Evolutionary conservation across 2,888 invertebrate genomes (phyloP).

Genomic region (Temnothorax unifasciatus): DNA sequence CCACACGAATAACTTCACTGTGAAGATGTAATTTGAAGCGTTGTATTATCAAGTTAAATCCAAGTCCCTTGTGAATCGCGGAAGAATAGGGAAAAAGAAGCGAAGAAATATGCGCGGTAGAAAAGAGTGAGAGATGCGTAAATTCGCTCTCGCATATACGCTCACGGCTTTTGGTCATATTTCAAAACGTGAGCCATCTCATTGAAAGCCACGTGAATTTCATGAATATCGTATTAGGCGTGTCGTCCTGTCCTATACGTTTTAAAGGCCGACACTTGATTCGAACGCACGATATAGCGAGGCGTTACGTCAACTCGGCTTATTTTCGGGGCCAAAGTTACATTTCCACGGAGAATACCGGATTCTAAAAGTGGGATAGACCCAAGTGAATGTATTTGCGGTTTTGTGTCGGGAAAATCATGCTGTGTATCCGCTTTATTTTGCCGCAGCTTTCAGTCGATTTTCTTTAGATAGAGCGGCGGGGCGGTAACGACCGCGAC

Average conservation of each 20-base stretch:
- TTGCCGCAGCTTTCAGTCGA: constrained; percentile 32
- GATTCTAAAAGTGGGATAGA: neutral
- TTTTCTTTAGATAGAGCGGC: constrained; percentile 20
- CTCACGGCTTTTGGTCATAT: constrained; percentile 14
- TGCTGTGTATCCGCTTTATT: constrained; percentile 39
- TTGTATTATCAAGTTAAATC: constrained; percentile 3
- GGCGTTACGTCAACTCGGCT: constrained; percentile 59
- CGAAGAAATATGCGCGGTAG: neutral
- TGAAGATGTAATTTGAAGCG: neutral
- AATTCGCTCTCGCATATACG: neutral
- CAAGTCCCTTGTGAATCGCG: neutral
- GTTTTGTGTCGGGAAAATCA: constrained; percentile 45
- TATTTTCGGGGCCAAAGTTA: constrained; percentile 37
- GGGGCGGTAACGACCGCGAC: neutral
- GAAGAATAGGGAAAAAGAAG: neutral
- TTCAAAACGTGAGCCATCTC: constrained; percentile 66
- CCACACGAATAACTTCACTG: neutral
- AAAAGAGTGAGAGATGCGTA: neutral
- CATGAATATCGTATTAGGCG: constrained; percentile 80
- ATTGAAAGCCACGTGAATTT: constrained; percentile 77
- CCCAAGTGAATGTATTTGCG: neutral
- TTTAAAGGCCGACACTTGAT: constrained; percentile 63
- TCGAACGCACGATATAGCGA: constrained; percentile 52
- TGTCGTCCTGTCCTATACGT: constrained; percentile 49
- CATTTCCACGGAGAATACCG: constrained; percentile 35